Percentiles rank a stretch among this genome's conserved stretches.
Evolutionary conservation across 2,113 vertebrate species (phyloP).

Genomic region (Melozone crissalis): DNA sequence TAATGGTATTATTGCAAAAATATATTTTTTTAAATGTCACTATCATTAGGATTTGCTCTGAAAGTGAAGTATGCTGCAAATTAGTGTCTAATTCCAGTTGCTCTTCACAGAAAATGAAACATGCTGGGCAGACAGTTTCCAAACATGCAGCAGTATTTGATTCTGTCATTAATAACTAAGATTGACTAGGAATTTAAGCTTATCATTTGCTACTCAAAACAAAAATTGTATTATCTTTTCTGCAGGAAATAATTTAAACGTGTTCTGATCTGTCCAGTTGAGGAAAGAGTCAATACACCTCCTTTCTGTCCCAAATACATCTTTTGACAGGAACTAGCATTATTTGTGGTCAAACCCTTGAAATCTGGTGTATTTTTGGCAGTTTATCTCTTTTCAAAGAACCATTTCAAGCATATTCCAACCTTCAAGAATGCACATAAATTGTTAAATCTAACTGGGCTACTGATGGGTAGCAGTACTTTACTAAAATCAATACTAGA

Average conservation of each 20-base stretch:
- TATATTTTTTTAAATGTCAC: neutral
- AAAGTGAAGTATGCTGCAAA: neutral
- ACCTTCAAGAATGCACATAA: neutral
- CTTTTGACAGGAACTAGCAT: neutral
- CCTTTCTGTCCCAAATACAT: neutral
- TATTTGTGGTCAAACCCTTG: neutral
- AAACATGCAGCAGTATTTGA: neutral
- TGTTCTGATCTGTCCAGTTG: neutral
- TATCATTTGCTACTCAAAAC: neutral
- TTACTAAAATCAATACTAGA: neutral
- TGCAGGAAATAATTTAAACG: slow-evolving; percentile 1
- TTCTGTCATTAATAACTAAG: slow-evolving; percentile 7
- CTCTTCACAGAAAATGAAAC: neutral
- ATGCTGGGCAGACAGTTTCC: neutral
- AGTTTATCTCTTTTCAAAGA: neutral
- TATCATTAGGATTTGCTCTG: neutral
- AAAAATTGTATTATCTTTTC: neutral
- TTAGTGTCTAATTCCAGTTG: neutral
- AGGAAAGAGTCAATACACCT: neutral
- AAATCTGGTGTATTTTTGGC: neutral
- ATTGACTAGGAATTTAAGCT: neutral
- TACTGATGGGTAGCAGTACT: neutral
- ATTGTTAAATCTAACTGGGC: neutral
- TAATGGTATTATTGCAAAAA: slow-evolving; percentile 1
- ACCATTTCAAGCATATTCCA: neutral